phyloP scores from a whole-genome alignment of 2,113 vertebrate species.

The Grammomys dolichurus region DNA sequence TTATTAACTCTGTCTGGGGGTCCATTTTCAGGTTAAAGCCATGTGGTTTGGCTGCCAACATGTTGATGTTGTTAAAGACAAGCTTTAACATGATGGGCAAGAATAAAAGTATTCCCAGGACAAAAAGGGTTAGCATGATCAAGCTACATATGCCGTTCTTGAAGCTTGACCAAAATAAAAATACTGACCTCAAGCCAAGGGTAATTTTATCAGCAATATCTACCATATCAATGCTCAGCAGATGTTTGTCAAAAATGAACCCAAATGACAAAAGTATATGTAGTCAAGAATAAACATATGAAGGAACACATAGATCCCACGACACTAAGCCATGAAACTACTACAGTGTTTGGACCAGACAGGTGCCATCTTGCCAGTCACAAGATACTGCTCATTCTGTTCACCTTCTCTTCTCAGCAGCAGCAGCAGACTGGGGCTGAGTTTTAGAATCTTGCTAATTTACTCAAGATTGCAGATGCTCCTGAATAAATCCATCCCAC shows the following conservation, averaged over 20 bases:
- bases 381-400: not conserved
- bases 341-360: not conserved
- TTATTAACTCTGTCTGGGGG: no score
- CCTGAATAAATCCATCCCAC: constrained; percentile 14
- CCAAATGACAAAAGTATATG: not conserved
- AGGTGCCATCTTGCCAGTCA: not conserved
- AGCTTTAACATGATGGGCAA: no score
- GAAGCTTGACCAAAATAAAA: no score
- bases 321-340: not conserved
- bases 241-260: not conserved
- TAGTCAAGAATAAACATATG: not conserved
- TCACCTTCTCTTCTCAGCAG: not conserved
- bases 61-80: no score
- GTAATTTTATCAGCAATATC: no score
- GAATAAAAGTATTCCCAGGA: no score
- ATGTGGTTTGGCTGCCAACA: no score
- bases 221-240: no score
- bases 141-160: no score
- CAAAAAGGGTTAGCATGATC: no score
- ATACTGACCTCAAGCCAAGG: no score
- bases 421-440: not conserved
- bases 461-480: not conserved
- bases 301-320: not conserved
- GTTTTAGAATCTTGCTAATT: not conserved
- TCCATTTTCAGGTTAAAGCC: no score